Percentiles rank a stretch among this genome's conserved stretches.
phyloP scores from a whole-genome alignment of 2,888 invertebrate genomes.

The Eutolmus rufibarbis region DNA sequence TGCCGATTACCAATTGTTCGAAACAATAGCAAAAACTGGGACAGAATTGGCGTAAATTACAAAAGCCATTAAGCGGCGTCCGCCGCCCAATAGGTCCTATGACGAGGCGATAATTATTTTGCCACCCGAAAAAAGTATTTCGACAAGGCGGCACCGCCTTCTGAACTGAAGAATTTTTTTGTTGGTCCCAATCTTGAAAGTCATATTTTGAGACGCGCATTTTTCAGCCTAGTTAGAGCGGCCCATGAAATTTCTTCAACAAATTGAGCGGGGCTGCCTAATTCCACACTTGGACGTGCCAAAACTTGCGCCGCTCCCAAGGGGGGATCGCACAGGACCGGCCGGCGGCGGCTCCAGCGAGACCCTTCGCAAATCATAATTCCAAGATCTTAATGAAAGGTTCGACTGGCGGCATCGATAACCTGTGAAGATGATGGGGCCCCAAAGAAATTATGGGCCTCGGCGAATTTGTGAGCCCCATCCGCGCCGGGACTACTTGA shows the following conservation, averaged over 20 bases:
- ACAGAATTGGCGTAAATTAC: neutral
- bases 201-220: neutral
- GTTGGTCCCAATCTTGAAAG: neutral
- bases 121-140: conserved; percentile 24
- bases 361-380: conserved; percentile 30
- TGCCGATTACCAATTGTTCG: neutral
- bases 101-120: conserved; percentile 12
- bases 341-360: neutral
- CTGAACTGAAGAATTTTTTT: neutral
- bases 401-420: conserved; percentile 42
- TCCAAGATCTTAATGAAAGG: conserved; percentile 42
- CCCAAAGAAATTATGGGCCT: conserved; percentile 1
- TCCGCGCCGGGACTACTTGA: neutral
- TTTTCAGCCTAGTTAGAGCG: conserved; percentile 3
- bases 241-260: neutral
- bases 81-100: neutral
- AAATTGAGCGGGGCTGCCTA: conserved; percentile 14
- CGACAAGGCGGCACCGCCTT: conserved; percentile 18
- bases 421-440: conserved; percentile 34
- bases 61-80: conserved; percentile 5
- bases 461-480: neutral
- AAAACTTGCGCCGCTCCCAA: conserved; percentile 30
- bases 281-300: conserved; percentile 34
- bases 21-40: conserved; percentile 12
- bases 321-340: neutral